Percentiles rank a stretch among this genome's conserved stretches.
Conservation (phyloP, 2,797 vertebrate genomes). For the Anableps anableps region DNA sequence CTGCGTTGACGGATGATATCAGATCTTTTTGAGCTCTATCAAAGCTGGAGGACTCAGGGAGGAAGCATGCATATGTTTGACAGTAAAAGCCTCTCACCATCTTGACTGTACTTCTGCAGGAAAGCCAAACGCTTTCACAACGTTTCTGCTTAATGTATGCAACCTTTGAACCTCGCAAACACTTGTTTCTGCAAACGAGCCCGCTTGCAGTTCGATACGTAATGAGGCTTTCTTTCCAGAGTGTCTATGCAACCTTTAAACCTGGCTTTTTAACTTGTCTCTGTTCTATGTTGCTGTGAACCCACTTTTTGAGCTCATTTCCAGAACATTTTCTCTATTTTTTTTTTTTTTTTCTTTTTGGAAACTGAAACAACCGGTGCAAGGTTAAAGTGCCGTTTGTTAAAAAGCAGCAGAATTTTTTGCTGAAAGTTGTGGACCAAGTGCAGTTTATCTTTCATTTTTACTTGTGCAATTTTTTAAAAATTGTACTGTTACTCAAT, state of each 20-base stretch:
- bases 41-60: slow-evolving; percentile 50
- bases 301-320: slow-evolving; percentile 33
- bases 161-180: slow-evolving; percentile 55
- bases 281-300: slow-evolving; percentile 28
- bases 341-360: not conserved
- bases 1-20: slow-evolving; percentile 50
- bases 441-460: not conserved
- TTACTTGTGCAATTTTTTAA: not conserved
- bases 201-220: not conserved
- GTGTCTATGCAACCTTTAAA: slow-evolving; percentile 53
- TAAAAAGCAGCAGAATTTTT: not conserved
- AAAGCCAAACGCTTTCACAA: slow-evolving; percentile 29
- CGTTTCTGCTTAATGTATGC: slow-evolving; percentile 30
- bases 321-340: slow-evolving; percentile 17
- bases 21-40: slow-evolving; percentile 53
- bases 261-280: slow-evolving; percentile 30
- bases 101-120: slow-evolving; percentile 30
- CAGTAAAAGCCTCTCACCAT: slow-evolving; percentile 51
- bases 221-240: slow-evolving; percentile 41
- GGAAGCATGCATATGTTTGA: slow-evolving; percentile 70
- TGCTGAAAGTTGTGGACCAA: not conserved
- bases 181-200: slow-evolving; percentile 41
- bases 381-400: slow-evolving; percentile 34
- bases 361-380: slow-evolving; percentile 10
- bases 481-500: not conserved